Percentiles rank a stretch among this genome's conserved stretches.
phyloP scores from a whole-genome alignment of 2,888 invertebrate genomes.

The Busseola fusca region DNA sequence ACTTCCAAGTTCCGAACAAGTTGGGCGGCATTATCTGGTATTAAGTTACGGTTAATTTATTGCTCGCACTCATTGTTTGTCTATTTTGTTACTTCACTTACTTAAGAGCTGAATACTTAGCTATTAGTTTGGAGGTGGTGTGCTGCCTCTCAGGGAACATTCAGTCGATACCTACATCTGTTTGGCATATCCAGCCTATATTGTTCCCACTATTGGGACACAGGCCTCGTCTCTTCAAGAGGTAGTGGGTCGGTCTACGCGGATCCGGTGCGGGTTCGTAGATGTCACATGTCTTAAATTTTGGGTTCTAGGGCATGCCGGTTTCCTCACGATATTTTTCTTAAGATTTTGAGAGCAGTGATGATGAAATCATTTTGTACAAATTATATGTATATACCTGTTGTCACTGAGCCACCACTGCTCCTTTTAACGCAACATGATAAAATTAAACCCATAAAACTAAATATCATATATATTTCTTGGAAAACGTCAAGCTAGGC shows the following conservation, averaged over 20 bases:
- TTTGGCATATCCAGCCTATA: not conserved
- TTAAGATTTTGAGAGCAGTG: not conserved
- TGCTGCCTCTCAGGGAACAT: not conserved
- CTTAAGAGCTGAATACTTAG: slow-evolving; percentile 27
- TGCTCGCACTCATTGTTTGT: slow-evolving; percentile 70
- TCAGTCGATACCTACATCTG: not conserved
- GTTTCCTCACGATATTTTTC: not conserved
- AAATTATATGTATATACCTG: not conserved
- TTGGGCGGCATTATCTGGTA: slow-evolving; percentile 43
- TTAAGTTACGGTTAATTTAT: slow-evolving; percentile 72
- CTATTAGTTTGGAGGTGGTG: slow-evolving; percentile 24
- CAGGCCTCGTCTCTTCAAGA: not conserved
- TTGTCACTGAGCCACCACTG: not conserved
- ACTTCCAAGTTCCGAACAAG: slow-evolving; percentile 63
- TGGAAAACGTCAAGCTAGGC: not conserved
- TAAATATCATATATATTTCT: not conserved
- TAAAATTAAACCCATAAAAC: not conserved
- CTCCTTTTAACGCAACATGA: not conserved
- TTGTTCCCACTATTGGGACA: not conserved
- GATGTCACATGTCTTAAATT: not conserved
- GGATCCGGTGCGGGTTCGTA: not conserved
- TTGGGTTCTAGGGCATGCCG: not conserved
- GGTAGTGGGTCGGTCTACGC: not conserved
- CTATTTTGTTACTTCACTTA: slow-evolving; percentile 60
- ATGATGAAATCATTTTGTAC: not conserved